Evolutionary conservation across 2,888 invertebrate species (phyloP), one percentile per base, ranked within the genome.

Genomic region (Linnaemya vulpina): DNA sequence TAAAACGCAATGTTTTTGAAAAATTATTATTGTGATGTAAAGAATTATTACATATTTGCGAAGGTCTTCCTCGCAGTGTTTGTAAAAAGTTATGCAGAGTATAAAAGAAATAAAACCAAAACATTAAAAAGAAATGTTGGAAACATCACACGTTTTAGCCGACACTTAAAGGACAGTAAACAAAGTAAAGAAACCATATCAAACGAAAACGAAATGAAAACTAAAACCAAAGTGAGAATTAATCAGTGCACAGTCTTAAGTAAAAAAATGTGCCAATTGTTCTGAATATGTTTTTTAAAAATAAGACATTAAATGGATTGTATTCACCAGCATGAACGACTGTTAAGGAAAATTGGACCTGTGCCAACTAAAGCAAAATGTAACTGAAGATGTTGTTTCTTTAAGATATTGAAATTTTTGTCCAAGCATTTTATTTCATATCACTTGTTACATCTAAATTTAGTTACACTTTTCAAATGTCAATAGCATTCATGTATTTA

Each of bases 131-230:
- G n/a, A 49, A 46, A 15, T 68, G 58, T 58, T 35, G 49, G 49
- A 40, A 43, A 60, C 68, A 60, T 77, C 67, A 58, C 77, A 77
- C 65, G 46, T 75, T 55, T 46, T 60, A 40, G 46, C 25, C 40
- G 40, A 77, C 68, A 68, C 20, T 77, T 49, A 10, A 63, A 25
- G 51, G 51, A 63, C 35, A 51, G 30, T 22, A 60, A 74, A 63
- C 60, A 49, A 51, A 9, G 4, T 55, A 67, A 77, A 68, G 68
- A 77, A 67, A 67, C 77, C 77, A 60, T 68, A 60, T 38, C 13
- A 55, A 38, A n/a, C n/a, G n/a, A 15, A 35, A 25, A 17, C 5
- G 13, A 20, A 25, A 17, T 3, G 11, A n/a, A 20, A 35, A 43
- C 65, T 17, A n/a, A 17, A 43, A 17, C 40, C 4, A 20, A 68